These are phyloP conservation scores for Protonibea diacanthus DNA, from an alignment of 2,797 vertebrate genomes.

Conservation along the genomic window DNA sequence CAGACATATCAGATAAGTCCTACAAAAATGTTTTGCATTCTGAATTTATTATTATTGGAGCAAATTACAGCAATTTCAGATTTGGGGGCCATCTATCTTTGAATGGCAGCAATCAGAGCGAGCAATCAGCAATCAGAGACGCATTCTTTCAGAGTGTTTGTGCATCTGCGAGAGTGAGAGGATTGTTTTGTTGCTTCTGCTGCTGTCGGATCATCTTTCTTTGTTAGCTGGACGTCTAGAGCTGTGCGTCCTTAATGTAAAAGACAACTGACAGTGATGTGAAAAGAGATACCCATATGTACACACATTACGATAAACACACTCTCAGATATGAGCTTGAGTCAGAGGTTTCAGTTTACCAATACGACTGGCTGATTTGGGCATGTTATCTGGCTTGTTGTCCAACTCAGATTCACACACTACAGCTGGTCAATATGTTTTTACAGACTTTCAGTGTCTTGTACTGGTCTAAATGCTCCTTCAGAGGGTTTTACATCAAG, in stretches of 20 bases:
- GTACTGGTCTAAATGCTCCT: background rate
- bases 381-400: constrained; percentile 1
- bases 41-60: constrained; percentile 3
- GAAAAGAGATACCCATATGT: background rate
- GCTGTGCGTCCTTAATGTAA: background rate
- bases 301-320: background rate
- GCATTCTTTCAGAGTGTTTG: constrained; percentile 45
- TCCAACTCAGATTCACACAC: background rate
- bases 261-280: background rate
- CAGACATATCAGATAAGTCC: background rate
- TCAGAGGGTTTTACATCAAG: background rate
- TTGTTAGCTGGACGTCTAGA: constrained; percentile 11
- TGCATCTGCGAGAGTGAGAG: background rate
- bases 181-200: constrained; percentile 31
- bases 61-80: constrained; percentile 37
- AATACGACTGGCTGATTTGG: background rate
- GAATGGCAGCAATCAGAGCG: constrained; percentile 52
- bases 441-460: background rate
- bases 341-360: constrained; percentile 14
- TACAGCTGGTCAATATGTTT: constrained; percentile 2
- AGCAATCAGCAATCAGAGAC: constrained; percentile 61
- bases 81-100: constrained; percentile 12
- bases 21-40: constrained; percentile 8
- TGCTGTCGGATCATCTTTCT: constrained; percentile 6
- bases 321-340: background rate